Conservation (phyloP, 1,140 invertebrate species). For the Latrodectus geometricus region DNA sequence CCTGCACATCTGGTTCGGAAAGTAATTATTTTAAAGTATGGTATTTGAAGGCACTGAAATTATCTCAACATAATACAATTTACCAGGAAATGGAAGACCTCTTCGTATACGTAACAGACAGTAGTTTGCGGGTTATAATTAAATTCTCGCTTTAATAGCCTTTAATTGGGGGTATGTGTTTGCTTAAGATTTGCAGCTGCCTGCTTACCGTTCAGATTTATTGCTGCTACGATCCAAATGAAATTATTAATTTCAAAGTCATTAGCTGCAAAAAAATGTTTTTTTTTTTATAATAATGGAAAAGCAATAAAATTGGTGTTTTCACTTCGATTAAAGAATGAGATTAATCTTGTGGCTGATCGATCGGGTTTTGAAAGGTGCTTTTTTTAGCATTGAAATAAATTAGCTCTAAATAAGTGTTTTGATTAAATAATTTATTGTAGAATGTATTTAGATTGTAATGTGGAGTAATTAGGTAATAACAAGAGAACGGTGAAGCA, state of each 20-base stretch:
- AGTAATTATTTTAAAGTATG: not conserved
- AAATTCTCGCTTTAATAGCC: slow-evolving; percentile 52
- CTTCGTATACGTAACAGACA: not conserved
- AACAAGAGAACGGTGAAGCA: too few relatives aligned
- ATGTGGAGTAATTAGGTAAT: too few relatives aligned
- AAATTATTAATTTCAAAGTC: not conserved
- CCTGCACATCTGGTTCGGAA: not conserved
- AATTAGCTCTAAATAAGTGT: too few relatives aligned
- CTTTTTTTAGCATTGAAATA: too few relatives aligned
- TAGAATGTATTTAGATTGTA: too few relatives aligned
- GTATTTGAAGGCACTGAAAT: not conserved
- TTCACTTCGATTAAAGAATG: too few relatives aligned
- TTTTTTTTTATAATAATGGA: too few relatives aligned
- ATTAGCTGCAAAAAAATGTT: too few relatives aligned
- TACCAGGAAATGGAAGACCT: not conserved
- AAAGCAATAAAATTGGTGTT: too few relatives aligned
- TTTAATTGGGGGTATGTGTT: slow-evolving; percentile 38
- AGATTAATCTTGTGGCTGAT: too few relatives aligned
- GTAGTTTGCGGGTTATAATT: slow-evolving; percentile 21
- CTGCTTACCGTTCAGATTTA: not conserved
- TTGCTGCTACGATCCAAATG: not conserved
- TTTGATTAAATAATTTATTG: too few relatives aligned
- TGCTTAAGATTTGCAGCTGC: not conserved
- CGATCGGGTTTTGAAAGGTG: too few relatives aligned
- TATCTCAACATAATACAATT: not conserved